These are phyloP conservation scores for Saccopteryx bilineata DNA, from an alignment of 2,113 vertebrate species.

Conservation along the genomic window DNA sequence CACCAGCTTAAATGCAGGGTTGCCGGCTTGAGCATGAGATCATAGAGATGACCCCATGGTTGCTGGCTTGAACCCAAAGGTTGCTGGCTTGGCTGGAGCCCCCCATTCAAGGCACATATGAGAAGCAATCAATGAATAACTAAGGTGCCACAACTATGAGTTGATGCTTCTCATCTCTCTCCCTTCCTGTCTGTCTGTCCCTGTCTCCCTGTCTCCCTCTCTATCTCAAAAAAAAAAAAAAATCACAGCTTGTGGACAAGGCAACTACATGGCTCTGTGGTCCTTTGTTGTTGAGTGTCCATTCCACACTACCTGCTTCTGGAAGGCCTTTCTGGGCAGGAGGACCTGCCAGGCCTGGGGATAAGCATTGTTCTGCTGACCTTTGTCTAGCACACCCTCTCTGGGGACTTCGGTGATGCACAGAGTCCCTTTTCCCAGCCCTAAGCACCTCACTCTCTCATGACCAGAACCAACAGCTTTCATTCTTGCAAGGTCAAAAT, in stretches of 20 bases:
- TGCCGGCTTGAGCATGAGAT: too few relatives aligned
- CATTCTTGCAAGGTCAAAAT: not conserved
- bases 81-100: too few relatives aligned
- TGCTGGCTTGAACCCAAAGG: too few relatives aligned
- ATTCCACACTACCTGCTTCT: not conserved
- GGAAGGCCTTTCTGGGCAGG: accelerated
- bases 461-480: not conserved
- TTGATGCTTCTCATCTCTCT: too few relatives aligned
- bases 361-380: not conserved
- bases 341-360: not conserved
- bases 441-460: not conserved
- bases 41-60: too few relatives aligned
- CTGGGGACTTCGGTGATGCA: not conserved
- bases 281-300: not conserved
- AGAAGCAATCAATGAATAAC: too few relatives aligned
- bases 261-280: not conserved
- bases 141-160: too few relatives aligned
- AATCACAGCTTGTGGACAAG: not conserved
- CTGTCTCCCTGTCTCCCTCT: too few relatives aligned
- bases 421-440: too few relatives aligned
- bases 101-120: too few relatives aligned
- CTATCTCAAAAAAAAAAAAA: not conserved
- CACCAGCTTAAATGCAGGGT: too few relatives aligned
- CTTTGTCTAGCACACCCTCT: not conserved
- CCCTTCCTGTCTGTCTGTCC: too few relatives aligned